Evolutionary conservation across 1,140 invertebrate species (phyloP).

Genomic region (Rhagoletis pomonella): DNA sequence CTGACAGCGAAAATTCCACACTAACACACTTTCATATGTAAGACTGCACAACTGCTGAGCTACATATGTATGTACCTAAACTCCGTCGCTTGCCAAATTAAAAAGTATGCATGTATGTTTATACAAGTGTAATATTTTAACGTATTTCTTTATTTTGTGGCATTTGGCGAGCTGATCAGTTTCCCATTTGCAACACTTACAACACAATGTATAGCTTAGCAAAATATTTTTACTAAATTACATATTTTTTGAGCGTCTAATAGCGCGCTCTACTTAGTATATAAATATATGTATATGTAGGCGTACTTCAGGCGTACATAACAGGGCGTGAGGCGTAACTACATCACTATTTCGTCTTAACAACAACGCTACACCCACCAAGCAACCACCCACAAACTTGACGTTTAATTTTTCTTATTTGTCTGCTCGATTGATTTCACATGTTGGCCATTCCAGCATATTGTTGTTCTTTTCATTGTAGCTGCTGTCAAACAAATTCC

Average conservation of each 20-base stretch:
- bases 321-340: neutral
- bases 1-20: no score
- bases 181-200: neutral
- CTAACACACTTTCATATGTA: no score
- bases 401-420: constrained; percentile 54
- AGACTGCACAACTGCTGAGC: no score
- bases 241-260: constrained; percentile 1
- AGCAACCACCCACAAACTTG: neutral
- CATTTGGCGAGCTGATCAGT: neutral
- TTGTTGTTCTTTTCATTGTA: constrained; percentile 14
- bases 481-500: constrained; percentile 48
- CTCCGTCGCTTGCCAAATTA: no score
- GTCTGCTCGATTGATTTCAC: constrained; percentile 53
- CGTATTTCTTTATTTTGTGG: neutral
- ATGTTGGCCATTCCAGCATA: constrained; percentile 3
- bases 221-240: constrained; percentile 25
- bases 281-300: neutral
- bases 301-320: neutral
- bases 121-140: neutral
- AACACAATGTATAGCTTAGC: neutral
- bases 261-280: neutral
- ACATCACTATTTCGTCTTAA: neutral
- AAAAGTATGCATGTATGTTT: neutral
- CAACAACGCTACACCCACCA: neutral
- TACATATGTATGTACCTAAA: no score